These are phyloP conservation scores for Willisornis vidua DNA, from an alignment of 2,113 vertebrate genomes.

Conservation along the genomic window DNA sequence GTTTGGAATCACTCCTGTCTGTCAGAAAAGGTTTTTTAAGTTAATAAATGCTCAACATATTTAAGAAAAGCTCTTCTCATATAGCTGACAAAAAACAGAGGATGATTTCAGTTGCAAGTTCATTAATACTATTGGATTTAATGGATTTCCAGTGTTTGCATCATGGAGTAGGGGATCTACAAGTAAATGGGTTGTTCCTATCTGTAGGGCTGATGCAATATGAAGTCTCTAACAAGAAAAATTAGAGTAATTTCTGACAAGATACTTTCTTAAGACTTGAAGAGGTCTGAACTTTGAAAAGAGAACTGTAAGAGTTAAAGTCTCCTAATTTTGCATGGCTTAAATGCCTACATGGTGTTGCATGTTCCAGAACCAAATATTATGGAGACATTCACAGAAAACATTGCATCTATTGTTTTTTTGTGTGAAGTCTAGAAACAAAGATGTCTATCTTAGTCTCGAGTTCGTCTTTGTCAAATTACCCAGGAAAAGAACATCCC, in stretches of 20 bases:
- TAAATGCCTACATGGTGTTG: background rate
- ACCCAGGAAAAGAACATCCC: background rate
- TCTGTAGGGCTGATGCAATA: background rate
- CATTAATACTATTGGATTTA: background rate
- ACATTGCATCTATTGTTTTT: background rate
- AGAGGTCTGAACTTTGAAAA: background rate
- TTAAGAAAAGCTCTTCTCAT: background rate
- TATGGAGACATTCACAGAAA: background rate
- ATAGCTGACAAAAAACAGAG: background rate
- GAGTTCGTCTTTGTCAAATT: background rate
- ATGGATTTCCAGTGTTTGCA: background rate
- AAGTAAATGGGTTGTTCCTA: background rate
- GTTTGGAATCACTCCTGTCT: background rate
- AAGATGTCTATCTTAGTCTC: background rate
- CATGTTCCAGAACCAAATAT: background rate
- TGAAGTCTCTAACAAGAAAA: background rate
- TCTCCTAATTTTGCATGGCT: background rate
- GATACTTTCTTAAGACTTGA: background rate
- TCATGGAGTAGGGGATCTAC: background rate
- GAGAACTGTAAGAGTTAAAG: background rate
- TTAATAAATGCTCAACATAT: background rate
- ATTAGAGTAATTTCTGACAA: background rate
- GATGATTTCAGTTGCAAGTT: background rate
- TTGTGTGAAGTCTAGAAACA: background rate
- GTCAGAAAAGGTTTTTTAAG: background rate